Evolutionary conservation across 2,797 vertebrate species (phyloP).

Genomic region (Thunnus albacares): DNA sequence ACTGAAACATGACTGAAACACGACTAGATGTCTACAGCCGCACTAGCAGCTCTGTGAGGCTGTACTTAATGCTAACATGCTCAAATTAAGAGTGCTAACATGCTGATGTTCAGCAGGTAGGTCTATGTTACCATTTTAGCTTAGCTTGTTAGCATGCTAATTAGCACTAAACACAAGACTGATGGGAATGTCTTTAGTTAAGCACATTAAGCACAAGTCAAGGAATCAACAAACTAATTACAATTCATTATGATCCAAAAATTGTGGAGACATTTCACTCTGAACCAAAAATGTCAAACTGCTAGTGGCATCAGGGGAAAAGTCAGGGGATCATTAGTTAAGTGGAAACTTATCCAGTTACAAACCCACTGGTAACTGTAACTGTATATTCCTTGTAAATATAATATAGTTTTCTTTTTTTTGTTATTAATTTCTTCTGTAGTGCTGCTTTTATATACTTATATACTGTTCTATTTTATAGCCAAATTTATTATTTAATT

Average conservation of each 20-base stretch:
- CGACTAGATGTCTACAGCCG: background rate
- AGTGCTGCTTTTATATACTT: too few relatives aligned
- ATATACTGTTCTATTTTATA: too few relatives aligned
- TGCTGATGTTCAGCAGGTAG: background rate
- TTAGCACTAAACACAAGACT: background rate
- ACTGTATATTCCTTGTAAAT: too few relatives aligned
- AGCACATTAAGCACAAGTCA: background rate
- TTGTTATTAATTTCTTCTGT: too few relatives aligned
- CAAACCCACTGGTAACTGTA: too few relatives aligned
- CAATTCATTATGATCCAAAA: background rate
- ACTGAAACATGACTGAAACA: constrained; percentile 18
- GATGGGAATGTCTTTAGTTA: background rate
- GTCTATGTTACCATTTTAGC: background rate
- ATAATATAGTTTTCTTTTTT: too few relatives aligned
- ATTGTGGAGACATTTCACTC: background rate
- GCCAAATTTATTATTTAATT: too few relatives aligned
- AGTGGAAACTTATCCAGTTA: too few relatives aligned
- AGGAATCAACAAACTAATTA: background rate
- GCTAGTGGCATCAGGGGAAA: too few relatives aligned
- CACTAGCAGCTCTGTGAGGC: background rate
- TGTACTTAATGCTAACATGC: background rate
- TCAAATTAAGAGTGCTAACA: background rate
- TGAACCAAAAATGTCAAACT: background rate
- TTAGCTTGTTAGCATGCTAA: background rate
- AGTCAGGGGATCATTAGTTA: too few relatives aligned